Evolutionary conservation across 2,113 vertebrate genomes (phyloP).

Genomic region (Pterophyllum scalare): DNA sequence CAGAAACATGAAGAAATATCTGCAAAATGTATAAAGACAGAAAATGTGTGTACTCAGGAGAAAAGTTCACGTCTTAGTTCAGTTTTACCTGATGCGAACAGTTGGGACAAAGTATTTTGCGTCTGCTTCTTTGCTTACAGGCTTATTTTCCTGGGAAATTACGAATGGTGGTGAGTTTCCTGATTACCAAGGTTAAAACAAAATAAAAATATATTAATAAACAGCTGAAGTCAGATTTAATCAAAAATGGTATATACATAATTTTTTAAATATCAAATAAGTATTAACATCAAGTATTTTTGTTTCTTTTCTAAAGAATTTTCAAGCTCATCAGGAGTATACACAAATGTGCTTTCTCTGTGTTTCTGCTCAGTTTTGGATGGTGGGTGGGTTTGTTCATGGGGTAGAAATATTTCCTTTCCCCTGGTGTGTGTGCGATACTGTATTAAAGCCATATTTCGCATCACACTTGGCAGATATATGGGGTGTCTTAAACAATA

Average conservation of each 20-base stretch:
- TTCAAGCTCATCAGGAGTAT: neutral
- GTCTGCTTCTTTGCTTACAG: neutral
- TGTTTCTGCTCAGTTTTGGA: constrained; percentile 59
- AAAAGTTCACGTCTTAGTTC: neutral
- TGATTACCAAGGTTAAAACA: neutral
- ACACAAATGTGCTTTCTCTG: constrained; percentile 40
- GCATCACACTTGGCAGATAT: constrained; percentile 82
- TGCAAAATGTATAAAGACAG: too few species aligned
- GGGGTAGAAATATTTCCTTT: constrained; percentile 77
- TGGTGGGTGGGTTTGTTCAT: constrained; percentile 31
- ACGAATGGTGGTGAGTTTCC: neutral
- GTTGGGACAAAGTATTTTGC: neutral
- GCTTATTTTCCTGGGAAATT: neutral
- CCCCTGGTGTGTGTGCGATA: constrained; percentile 74
- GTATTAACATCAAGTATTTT: neutral
- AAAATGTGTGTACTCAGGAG: too few species aligned
- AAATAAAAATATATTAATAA: neutral
- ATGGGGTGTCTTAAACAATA: constrained; percentile 84
- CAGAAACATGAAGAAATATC: too few species aligned
- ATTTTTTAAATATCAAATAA: neutral
- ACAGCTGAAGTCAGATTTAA: neutral
- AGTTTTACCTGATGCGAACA: neutral
- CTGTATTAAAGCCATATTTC: constrained; percentile 85
- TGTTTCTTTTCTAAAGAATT: neutral
- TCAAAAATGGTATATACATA: neutral